Base-by-base conservation (phyloP, 64 coral and sea anemone genomes). In the Montipora cactus region DNA sequence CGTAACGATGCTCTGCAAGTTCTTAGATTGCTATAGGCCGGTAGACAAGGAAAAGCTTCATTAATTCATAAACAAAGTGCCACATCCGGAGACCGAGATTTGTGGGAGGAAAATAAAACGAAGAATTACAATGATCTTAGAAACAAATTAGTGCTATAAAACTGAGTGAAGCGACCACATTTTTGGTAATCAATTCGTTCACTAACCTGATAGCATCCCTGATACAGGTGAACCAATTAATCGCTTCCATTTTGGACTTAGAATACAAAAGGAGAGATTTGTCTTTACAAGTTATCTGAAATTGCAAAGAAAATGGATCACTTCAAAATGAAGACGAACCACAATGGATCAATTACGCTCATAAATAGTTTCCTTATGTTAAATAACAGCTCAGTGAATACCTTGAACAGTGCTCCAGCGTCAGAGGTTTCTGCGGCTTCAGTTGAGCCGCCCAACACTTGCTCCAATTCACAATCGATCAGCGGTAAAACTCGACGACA, bases 401-500 rank as follows among this genome's bases (percentile, higher is more conserved):
- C 97, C 76, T 95, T 96, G 64, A 98, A 98, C 49, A 98, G 79
- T 8, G 97, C 95, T 49, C 97, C 97, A 16, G 89, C 97, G 59
- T 94, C 91, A 2, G 91, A 84, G 16, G 91, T 75, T 18, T 85
- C 97, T 21, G 96, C 88, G 19, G 79, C 90, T 7, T 90, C 77
- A 13, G 71, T 77, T 9, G 91, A 88, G 72, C 94, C 93, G 15
- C 97, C 97, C 59, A 99, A 94, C 68, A 99, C 91, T 77, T 99
- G 94, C 20, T 99, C 94, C 88, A 99, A 58, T 50, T 95, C 84
- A 69, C 97, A 99, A 18, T 94, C 81, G 64, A 89, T 78, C 62
- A 99, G 49, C 8, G 97, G 92, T 47, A 99, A 91, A 18, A 99
- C 97, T 53, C 94, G 92, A n/a, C 89, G 92, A 83, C 94, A 99